Evolutionary conservation across 1,140 invertebrate species (phyloP).

Genomic region (Leguminivora glycinivorella): DNA sequence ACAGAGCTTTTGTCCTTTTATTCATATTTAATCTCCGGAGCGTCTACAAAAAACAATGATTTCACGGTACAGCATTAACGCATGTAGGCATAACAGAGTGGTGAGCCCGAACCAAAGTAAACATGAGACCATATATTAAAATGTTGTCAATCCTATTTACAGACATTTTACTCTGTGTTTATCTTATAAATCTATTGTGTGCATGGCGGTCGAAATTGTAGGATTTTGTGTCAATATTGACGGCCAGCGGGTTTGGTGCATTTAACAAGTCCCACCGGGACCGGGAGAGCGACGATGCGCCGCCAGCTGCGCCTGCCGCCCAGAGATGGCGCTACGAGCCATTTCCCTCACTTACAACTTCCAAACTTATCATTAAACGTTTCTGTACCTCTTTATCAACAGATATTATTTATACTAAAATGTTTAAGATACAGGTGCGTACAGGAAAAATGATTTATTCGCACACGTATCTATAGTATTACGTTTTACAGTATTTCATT

Average conservation of each 20-base stretch:
- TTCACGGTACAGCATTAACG: conserved; percentile 76
- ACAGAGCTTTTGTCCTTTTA: conserved; percentile 66
- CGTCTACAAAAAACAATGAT: conserved; percentile 74
- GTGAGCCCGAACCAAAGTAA: conserved; percentile 61
- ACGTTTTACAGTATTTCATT: no score
- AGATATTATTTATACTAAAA: no score
- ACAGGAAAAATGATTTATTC: no score
- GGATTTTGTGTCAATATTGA: conserved; percentile 76
- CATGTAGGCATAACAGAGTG: conserved; percentile 73
- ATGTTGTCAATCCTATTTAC: conserved; percentile 77
- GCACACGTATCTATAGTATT: no score
- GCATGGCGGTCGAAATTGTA: conserved; percentile 74
- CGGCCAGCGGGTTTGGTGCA: conserved; percentile 62
- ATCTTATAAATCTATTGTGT: conserved; percentile 79
- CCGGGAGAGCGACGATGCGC: conserved; percentile 30
- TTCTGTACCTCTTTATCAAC: no score
- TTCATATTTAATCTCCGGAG: conserved; percentile 73
- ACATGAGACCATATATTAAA: conserved; percentile 75
- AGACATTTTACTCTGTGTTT: conserved; percentile 76
- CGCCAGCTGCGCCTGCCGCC: not conserved
- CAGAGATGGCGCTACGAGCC: conserved; percentile 16
- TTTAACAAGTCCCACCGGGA: conserved; percentile 72
- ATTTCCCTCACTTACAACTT: not conserved
- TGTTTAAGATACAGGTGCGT: no score
- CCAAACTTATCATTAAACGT: no score